A percentile compares a stretch with the other conserved stretches of the same genome.
phyloP scores from a whole-genome alignment of 2,888 invertebrate species.

The Seira ritae region DNA sequence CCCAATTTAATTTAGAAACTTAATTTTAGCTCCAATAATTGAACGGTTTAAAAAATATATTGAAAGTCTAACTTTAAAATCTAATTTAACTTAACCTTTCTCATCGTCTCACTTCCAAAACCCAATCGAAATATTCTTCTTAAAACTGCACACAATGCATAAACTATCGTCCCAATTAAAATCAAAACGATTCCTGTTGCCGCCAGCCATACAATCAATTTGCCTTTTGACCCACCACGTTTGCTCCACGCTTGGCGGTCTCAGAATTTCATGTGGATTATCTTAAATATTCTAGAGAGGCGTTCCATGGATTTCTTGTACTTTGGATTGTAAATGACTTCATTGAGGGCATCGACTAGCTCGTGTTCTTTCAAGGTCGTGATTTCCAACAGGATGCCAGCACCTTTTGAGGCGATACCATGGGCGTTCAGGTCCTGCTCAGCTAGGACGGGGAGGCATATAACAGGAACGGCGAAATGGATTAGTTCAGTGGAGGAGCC shows the following conservation, averaged over 20 bases:
- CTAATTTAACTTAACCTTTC: too few species aligned
- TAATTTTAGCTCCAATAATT: too few species aligned
- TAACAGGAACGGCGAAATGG: slow-evolving; percentile 59
- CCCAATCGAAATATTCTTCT: too few species aligned
- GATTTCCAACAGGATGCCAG: slow-evolving; percentile 67
- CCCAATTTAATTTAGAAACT: too few species aligned
- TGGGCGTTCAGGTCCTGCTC: slow-evolving; percentile 70
- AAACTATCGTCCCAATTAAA: too few species aligned
- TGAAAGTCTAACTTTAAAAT: too few species aligned
- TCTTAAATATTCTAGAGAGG: slow-evolving; percentile 19
- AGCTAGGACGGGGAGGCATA: slow-evolving; percentile 57
- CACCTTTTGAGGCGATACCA: slow-evolving; percentile 30
- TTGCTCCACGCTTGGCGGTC: slow-evolving; percentile 10
- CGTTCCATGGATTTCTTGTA: slow-evolving; percentile 11
- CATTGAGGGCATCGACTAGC: slow-evolving; percentile 43
- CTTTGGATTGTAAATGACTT: slow-evolving; percentile 32
- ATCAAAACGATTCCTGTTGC: not conserved
- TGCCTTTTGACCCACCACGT: slow-evolving; percentile 42
- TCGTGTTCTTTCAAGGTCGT: slow-evolving; percentile 38
- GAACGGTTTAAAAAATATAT: too few species aligned
- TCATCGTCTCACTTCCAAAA: too few species aligned
- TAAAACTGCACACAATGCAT: too few species aligned
- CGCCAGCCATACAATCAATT: slow-evolving; percentile 35
- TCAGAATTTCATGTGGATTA: slow-evolving; percentile 20
- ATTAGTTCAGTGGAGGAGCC: slow-evolving; percentile 64